phyloP scores from a whole-genome alignment of 2,113 vertebrate species.

The Cathartes aura region DNA sequence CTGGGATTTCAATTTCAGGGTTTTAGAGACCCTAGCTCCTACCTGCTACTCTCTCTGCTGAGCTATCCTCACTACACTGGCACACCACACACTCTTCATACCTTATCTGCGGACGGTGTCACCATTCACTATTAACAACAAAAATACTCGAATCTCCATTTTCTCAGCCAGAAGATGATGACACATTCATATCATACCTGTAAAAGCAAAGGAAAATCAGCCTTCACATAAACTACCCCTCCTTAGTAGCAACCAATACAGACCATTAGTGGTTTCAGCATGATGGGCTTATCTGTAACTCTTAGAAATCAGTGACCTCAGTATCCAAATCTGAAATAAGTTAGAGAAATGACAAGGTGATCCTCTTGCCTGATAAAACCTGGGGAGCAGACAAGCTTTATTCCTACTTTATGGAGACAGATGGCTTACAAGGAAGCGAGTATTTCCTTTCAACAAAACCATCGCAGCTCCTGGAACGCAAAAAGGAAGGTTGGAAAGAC shows the following conservation, averaged over 20 bases:
- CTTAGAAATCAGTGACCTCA: neutral
- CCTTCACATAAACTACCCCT: neutral
- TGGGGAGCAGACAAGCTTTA: neutral
- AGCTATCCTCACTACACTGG: neutral
- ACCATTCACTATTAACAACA: neutral
- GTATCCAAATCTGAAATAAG: neutral
- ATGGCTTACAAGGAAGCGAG: neutral
- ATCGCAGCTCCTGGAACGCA: accelerated
- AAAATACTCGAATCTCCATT: neutral
- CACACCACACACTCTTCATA: neutral
- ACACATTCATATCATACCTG: neutral
- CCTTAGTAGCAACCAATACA: neutral
- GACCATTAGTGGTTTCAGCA: neutral
- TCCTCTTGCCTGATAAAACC: neutral
- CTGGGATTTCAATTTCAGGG: no score
- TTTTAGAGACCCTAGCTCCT: neutral
- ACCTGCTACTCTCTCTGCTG: neutral
- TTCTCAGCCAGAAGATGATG: neutral
- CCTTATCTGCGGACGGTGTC: neutral
- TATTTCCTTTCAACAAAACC: neutral
- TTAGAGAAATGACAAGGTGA: neutral
- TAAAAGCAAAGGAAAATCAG: neutral
- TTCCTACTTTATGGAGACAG: neutral
- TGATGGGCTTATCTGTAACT: neutral
- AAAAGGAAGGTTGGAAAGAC: neutral